Evolutionary conservation across 2,113 vertebrate genomes (phyloP).

Genomic region (Odobenus rosmarus): DNA sequence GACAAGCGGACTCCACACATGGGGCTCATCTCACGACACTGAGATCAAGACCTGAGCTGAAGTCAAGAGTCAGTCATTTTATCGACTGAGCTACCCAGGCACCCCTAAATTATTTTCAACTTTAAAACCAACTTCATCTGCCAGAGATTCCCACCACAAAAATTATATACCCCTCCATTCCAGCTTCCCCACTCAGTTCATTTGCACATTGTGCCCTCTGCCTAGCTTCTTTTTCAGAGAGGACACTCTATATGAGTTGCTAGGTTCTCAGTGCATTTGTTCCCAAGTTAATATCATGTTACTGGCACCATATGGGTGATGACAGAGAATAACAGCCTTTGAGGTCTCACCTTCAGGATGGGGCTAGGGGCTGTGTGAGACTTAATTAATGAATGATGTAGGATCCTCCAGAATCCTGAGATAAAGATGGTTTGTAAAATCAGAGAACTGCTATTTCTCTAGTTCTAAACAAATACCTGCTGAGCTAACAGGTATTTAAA

Average conservation of each 20-base stretch:
- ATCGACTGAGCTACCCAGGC: background rate
- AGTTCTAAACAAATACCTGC: background rate
- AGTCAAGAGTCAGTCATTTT: background rate
- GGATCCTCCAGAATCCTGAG: background rate
- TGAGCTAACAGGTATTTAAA: background rate
- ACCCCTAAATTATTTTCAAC: background rate
- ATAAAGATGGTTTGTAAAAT: background rate
- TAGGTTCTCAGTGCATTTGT: background rate
- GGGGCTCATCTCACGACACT: background rate
- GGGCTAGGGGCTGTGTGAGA: background rate
- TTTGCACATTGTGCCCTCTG: background rate
- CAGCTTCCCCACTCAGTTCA: background rate
- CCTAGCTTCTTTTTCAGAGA: background rate
- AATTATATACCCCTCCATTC: background rate
- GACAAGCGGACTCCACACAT: background rate
- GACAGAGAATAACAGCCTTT: slow-evolving; percentile 27
- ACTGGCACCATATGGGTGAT: background rate
- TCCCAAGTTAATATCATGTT: background rate
- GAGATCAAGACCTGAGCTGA: background rate
- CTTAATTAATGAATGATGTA: slow-evolving; percentile 47
- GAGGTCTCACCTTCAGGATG: background rate
- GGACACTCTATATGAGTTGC: background rate
- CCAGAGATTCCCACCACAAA: background rate
- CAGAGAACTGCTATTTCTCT: background rate
- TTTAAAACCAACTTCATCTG: background rate